These are phyloP conservation scores for Fistularia tabacaria DNA, from an alignment of 2,797 vertebrate species.

Conservation along the genomic window DNA sequence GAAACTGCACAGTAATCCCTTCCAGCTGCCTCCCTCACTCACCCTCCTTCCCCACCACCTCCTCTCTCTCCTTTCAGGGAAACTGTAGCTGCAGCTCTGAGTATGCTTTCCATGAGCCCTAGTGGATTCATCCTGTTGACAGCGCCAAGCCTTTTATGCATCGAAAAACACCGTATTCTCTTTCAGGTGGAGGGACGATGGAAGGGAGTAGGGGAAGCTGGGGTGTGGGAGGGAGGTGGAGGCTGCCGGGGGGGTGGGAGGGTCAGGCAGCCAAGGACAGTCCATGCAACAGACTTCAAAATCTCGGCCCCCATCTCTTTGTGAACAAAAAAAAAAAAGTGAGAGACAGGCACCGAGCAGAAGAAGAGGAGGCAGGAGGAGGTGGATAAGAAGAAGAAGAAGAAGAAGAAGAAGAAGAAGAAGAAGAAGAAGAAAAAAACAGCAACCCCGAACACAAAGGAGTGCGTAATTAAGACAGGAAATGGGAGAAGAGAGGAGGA, in stretches of 20 bases:
- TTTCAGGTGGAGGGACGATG: conserved; percentile 67
- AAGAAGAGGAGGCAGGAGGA: conserved; percentile 35
- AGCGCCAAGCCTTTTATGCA: conserved; percentile 71
- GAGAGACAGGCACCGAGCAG: conserved; percentile 52
- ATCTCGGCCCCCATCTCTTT: conserved; percentile 55
- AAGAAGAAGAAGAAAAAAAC: conserved; percentile 26
- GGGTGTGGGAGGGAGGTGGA: conserved; percentile 15
- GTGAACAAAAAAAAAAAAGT: conserved; percentile 34
- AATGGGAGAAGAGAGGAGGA: conserved; percentile 69
- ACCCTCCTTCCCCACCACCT: conserved; percentile 40
- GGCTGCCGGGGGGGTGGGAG: conserved; percentile 7
- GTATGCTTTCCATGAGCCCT: conserved; percentile 62
- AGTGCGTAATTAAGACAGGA: conserved; percentile 74
- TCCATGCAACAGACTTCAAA: conserved; percentile 48
- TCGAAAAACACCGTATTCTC: conserved; percentile 67
- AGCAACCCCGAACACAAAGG: conserved; percentile 61
- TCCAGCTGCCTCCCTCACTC: conserved; percentile 72
- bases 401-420: too few relatives aligned
- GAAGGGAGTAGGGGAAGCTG: conserved; percentile 46
- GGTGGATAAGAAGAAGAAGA: conserved; percentile 44
- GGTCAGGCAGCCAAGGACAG: conserved; percentile 21
- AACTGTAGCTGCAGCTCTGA: conserved; percentile 62
- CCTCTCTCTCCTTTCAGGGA: conserved; percentile 57
- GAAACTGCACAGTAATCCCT: conserved; percentile 71
- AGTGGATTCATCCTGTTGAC: conserved; percentile 70